Base-by-base conservation (phyloP, 2,888 invertebrate species). In the Ochropleura leucogaster region DNA sequence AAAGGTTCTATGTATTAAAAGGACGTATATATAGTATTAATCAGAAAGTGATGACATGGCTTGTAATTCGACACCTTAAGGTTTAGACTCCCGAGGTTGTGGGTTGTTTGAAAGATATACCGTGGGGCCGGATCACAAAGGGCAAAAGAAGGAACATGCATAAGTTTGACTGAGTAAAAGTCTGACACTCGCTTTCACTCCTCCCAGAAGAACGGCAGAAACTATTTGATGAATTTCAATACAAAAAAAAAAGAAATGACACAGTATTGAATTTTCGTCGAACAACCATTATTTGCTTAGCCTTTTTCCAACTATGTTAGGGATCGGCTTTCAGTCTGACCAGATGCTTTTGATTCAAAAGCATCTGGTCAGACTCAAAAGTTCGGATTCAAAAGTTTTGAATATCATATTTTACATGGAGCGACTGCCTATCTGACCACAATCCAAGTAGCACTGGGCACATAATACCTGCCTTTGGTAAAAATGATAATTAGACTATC, bases 1-100 rank as follows among this genome's bases (percentile, higher is more conserved):
- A 84, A 89, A 85, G 81, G 77, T 78, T 78, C 74, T 73, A 62
- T 65, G 55, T 85, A 82, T 77, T 84, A 75, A 74, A 85, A 57
- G 67, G 71, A 77, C 66, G 70, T 74, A 73, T 68, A 67, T 74
- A 75, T 47, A 62, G 65, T 77, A 72, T 83, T 77, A 80, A 84
- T 77, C 64, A 68, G 73, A 53, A 75, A 62, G 64, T 77, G 72
- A 66, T 70, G 79, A 81, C 70, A 74, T 62, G 66, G 18, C 55
- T 72, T 59, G 55, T 81, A 63, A 68, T 73, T 84, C 65, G 62
- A 73, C 70, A 84, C 64, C 30, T 55, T 55, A 1, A 40, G 55
- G 30, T 4, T 40, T 1, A 59, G 40, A 9, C 59, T 30, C 30
- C 30, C 30, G 30, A 30, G 30, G 30, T 30, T 30, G 30, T 30